These are phyloP conservation scores for Agrenia bidenticulata DNA, from an alignment of 2,888 invertebrate genomes.

Conservation along the genomic window DNA sequence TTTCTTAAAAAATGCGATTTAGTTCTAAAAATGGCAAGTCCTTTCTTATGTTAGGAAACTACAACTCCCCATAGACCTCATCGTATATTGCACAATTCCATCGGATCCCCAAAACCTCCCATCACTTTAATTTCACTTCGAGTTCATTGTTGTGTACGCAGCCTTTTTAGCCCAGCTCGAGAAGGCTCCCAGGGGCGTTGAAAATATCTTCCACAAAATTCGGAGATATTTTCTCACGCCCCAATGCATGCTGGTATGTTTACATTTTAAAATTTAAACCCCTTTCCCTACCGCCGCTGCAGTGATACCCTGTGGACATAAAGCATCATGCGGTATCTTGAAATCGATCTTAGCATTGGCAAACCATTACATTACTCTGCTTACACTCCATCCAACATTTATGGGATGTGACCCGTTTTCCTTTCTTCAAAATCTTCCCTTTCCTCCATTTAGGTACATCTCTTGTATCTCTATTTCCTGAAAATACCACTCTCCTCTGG, in stretches of 20 bases:
- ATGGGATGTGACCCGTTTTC: slow-evolving; percentile 5
- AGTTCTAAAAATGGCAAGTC: slow-evolving; percentile 13
- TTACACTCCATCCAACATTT: slow-evolving; percentile 7
- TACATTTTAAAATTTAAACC: neutral
- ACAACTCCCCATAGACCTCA: neutral
- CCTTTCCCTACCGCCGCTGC: neutral
- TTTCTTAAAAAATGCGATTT: slow-evolving; percentile 18
- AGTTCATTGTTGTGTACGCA: no score
- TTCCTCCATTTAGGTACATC: no score
- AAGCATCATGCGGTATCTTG: slow-evolving; percentile 1
- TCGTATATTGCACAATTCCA: neutral
- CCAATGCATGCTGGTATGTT: neutral
- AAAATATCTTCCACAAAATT: neutral
- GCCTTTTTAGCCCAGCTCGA: no score
- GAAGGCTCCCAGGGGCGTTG: slow-evolving; percentile 6
- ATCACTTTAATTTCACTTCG: no score
- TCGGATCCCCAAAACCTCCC: no score
- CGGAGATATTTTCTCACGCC: neutral
- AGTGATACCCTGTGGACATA: slow-evolving; percentile 7
- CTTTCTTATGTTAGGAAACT: slow-evolving; percentile 3
- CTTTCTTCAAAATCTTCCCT: neutral
- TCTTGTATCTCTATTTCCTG: no score
- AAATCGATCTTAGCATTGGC: slow-evolving; percentile 16
- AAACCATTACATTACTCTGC: slow-evolving; percentile 9
- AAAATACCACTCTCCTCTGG: no score